Percentiles rank a stretch among this genome's conserved stretches.
Evolutionary conservation across 2,888 invertebrate species (phyloP).

Genomic region (Calliphora vomitoria): DNA sequence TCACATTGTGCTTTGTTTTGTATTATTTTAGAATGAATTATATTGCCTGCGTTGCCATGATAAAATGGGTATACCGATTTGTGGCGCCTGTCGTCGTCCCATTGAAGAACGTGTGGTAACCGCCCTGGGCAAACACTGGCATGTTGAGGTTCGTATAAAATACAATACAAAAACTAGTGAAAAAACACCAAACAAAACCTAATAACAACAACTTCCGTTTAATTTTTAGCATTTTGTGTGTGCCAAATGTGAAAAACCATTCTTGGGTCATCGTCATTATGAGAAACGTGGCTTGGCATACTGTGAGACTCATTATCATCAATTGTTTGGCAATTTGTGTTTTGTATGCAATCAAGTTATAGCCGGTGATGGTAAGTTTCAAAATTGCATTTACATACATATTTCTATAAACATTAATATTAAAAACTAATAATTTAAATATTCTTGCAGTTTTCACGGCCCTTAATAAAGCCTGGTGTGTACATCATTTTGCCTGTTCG

Average conservation of each 20-base stretch:
- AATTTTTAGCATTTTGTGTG: slow-evolving; percentile 96
- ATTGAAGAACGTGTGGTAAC: slow-evolving; percentile 99
- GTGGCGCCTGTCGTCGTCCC: slow-evolving; percentile 99
- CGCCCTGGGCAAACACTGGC: slow-evolving; percentile 99
- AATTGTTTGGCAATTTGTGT: slow-evolving; percentile 99
- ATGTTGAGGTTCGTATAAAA: slow-evolving; percentile 91
- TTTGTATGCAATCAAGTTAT: slow-evolving; percentile 99
- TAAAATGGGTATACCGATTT: slow-evolving; percentile 99
- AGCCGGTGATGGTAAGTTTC: slow-evolving; percentile 94
- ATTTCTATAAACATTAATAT: slow-evolving; percentile 6
- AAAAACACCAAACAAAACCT: neutral
- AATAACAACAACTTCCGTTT: slow-evolving; percentile 4
- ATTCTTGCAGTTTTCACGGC: slow-evolving; percentile 94
- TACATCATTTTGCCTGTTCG: slow-evolving; percentile 98
- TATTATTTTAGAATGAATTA: slow-evolving; percentile 90
- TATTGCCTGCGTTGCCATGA: slow-evolving; percentile 99
- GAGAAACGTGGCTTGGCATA: slow-evolving; percentile 99
- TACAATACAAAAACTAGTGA: slow-evolving; percentile 15
- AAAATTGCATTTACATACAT: neutral
- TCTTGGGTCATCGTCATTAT: slow-evolving; percentile 99
- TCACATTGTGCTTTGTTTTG: neutral
- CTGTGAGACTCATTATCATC: slow-evolving; percentile 99
- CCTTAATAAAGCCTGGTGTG: slow-evolving; percentile 99
- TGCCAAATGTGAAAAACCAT: slow-evolving; percentile 99
- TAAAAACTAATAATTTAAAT: neutral